Conservation (phyloP, 2,113 vertebrate species). For the Hippocampus abdominalis region DNA sequence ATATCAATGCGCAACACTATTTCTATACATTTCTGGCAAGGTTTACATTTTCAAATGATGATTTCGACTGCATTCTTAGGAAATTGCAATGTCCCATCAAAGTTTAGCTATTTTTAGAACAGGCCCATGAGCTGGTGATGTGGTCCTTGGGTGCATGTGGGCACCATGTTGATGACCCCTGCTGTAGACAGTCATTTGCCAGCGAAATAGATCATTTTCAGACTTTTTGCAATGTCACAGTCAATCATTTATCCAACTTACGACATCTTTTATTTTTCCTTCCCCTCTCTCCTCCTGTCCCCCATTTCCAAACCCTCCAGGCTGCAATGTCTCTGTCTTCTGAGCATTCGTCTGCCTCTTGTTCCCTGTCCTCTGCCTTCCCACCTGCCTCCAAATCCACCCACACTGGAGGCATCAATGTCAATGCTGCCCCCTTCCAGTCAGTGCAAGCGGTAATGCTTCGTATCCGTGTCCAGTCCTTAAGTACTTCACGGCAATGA, state of each 20-base stretch:
- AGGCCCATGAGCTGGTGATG: no score
- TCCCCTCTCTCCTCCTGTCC: slow-evolving; percentile 27
- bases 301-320: slow-evolving; percentile 57
- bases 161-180: not conserved
- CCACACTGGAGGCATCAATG: slow-evolving; percentile 94
- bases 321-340: slow-evolving; percentile 85
- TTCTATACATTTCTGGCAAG: no score
- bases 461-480: slow-evolving; percentile 17
- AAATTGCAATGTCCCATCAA: no score
- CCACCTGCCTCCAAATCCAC: slow-evolving; percentile 90
- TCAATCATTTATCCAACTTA: not conserved
- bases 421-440: slow-evolving; percentile 98
- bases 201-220: not conserved
- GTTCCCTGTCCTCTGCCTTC: slow-evolving; percentile 88
- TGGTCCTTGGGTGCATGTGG: no score
- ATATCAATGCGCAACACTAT: no score
- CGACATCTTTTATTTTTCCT: slow-evolving; percentile 8
- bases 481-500: not conserved
- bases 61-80: no score
- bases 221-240: not conserved
- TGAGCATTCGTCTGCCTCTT: slow-evolving; percentile 83
- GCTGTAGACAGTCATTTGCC: not conserved
- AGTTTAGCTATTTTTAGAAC: no score
- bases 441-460: slow-evolving; percentile 97
- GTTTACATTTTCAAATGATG: no score